phyloP scores from a whole-genome alignment of 1,140 invertebrate species.

The Spodoptera litura region DNA sequence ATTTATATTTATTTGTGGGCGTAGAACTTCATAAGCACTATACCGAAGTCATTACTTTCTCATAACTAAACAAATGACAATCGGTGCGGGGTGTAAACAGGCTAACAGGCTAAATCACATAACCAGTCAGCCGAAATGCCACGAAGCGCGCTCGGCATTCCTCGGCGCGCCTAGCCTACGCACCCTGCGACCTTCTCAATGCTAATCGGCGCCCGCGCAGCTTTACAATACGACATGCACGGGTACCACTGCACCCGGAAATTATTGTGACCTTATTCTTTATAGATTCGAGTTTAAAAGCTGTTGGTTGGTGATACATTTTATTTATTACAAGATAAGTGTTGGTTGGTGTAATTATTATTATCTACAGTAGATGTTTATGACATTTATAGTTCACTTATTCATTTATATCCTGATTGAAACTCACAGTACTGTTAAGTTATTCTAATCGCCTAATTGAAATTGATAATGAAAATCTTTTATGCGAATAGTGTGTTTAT shows the following conservation, averaged over 20 bases:
- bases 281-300: conserved; percentile 23
- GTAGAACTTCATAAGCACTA: too few species aligned
- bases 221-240: conserved; percentile 33
- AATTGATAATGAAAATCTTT: too few species aligned
- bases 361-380: too few species aligned
- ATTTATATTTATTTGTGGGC: too few species aligned
- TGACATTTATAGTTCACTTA: too few species aligned
- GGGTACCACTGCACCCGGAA: conserved; percentile 35
- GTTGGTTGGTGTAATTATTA: too few species aligned
- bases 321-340: not conserved
- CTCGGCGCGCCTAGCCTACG: conserved; percentile 61
- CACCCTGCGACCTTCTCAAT: conserved; percentile 71
- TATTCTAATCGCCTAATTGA: too few species aligned
- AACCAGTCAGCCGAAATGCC: conserved; percentile 62
- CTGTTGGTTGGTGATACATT: not conserved
- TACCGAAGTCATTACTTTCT: not conserved
- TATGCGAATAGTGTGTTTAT: too few species aligned
- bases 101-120: conserved; percentile 31
- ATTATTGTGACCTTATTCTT: conserved; percentile 40
- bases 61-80: conserved; percentile 30
- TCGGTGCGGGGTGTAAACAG: conserved; percentile 23
- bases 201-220: conserved; percentile 61
- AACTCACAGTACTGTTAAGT: too few species aligned
- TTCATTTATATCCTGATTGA: too few species aligned
- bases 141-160: conserved; percentile 56